Evolutionary conservation across 2,113 vertebrate genomes (phyloP).

Genomic region (Bostrychus sinensis): DNA sequence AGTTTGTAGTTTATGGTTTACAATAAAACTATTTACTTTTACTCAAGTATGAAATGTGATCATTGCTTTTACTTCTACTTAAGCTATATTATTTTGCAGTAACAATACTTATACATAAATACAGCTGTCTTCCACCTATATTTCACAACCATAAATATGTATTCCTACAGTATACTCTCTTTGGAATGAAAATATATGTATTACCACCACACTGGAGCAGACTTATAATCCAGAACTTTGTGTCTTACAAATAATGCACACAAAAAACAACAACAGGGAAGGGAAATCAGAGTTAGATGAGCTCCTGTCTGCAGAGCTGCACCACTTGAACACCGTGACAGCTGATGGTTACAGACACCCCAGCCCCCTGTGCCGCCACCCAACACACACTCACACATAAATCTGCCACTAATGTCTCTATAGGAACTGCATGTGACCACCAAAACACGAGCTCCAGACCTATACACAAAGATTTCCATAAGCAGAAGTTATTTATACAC

Average conservation of each 20-base stretch:
- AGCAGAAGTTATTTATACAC: not conserved
- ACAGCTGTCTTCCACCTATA: no score
- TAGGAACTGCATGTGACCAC: constrained; percentile 49
- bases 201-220: not conserved
- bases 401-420: constrained; percentile 35
- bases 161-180: constrained; percentile 13
- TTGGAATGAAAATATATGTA: constrained; percentile 5
- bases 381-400: constrained; percentile 28
- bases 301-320: not conserved
- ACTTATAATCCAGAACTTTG: not conserved
- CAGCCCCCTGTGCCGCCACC: constrained; percentile 22
- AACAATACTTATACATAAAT: no score
- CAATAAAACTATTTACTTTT: no score
- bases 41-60: no score
- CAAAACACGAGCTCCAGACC: constrained; percentile 42
- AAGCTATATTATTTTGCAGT: no score
- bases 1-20: no score
- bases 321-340: constrained; percentile 32
- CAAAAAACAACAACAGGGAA: constrained; percentile 16
- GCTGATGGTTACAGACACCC: constrained; percentile 50
- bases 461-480: constrained; percentile 9
- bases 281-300: constrained; percentile 11
- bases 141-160: constrained; percentile 27
- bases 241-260: not conserved
- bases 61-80: no score